Evolutionary conservation across 2,113 vertebrate genomes (phyloP).

Genomic region (Tylochromis polylepis): DNA sequence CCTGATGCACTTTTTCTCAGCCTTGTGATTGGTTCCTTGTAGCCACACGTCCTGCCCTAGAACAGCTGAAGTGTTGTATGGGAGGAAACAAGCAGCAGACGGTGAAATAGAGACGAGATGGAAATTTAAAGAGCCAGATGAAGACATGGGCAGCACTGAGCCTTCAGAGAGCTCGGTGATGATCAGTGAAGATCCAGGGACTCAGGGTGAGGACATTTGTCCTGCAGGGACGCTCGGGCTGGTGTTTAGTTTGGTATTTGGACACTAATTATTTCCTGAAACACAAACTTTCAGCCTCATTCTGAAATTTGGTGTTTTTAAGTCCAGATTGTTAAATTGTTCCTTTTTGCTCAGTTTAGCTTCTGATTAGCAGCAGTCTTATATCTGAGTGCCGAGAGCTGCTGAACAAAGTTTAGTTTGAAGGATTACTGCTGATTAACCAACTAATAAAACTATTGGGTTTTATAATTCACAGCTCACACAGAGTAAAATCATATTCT

Average conservation of each 20-base stretch:
- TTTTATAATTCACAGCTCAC: too few relatives aligned
- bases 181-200: not conserved
- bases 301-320: too few relatives aligned
- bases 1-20: not conserved
- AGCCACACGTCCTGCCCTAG: not conserved
- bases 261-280: too few relatives aligned
- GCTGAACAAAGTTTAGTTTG: not conserved
- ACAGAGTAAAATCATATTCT: too few relatives aligned
- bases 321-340: too few relatives aligned
- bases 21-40: not conserved
- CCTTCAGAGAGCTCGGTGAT: not conserved
- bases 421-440: accelerated
- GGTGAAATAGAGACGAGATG: not conserved
- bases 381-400: not conserved
- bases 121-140: not conserved
- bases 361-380: not conserved
- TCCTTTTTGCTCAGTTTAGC: not conserved
- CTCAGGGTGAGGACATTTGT: not conserved
- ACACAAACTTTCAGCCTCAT: too few relatives aligned
- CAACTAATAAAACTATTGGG: not conserved
- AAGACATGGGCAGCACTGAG: not conserved
- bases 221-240: not conserved
- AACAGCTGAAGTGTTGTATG: not conserved
- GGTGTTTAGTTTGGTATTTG: not conserved
- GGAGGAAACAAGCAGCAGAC: not conserved